phyloP scores from a whole-genome alignment of 2,888 invertebrate genomes.

The Ditula angustiorana region DNA sequence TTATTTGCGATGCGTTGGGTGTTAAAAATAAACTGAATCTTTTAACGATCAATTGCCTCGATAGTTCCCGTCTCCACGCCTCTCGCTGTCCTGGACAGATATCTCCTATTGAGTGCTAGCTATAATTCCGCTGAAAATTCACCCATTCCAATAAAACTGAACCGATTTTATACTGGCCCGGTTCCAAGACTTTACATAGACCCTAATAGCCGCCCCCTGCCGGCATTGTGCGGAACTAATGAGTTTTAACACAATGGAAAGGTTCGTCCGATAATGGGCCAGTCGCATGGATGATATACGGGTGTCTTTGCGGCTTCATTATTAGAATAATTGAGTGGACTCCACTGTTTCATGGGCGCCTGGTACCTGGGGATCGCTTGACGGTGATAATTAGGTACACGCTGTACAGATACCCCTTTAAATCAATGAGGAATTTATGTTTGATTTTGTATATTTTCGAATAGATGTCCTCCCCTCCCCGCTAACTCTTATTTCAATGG shows the following conservation, averaged over 20 bases:
- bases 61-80: slow-evolving; percentile 43
- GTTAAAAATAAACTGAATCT: background rate
- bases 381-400: too few species aligned
- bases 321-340: slow-evolving; percentile 22
- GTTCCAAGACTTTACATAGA: slow-evolving; percentile 58
- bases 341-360: background rate
- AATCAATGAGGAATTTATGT: too few species aligned
- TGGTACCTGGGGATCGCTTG: background rate
- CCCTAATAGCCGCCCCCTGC: slow-evolving; percentile 43
- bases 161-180: slow-evolving; percentile 60
- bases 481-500: too few species aligned
- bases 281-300: slow-evolving; percentile 32
- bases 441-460: too few species aligned
- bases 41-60: background rate
- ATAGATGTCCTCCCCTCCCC: too few species aligned
- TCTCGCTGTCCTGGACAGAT: slow-evolving; percentile 42
- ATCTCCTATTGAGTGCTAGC: slow-evolving; percentile 53
- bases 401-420: too few species aligned
- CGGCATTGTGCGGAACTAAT: slow-evolving; percentile 62
- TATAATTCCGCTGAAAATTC: slow-evolving; percentile 70
- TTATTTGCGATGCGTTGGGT: too few species aligned
- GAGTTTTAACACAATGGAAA: slow-evolving; percentile 61
- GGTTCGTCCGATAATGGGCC: slow-evolving; percentile 42
- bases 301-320: slow-evolving; percentile 27
- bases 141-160: slow-evolving; percentile 67